These are phyloP conservation scores for Camponotus vicinus DNA, from an alignment of 1,140 invertebrate genomes.

Conservation along the genomic window DNA sequence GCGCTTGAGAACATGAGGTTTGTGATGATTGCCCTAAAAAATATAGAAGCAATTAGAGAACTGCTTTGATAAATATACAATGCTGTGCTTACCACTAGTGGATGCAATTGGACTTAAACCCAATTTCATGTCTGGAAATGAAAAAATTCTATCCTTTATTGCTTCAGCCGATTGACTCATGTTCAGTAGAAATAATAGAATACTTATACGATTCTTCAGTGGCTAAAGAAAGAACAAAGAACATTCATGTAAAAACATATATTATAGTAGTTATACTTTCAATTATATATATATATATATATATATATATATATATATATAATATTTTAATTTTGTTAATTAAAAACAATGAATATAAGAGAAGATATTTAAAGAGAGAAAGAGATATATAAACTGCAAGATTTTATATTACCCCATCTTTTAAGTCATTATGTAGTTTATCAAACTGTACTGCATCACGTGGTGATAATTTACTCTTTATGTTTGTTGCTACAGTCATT, in stretches of 20 bases:
- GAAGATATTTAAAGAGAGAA: not conserved
- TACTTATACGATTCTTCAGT: slow-evolving; percentile 79
- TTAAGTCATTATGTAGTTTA: slow-evolving; percentile 83
- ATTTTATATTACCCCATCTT: slow-evolving; percentile 79
- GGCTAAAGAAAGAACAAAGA: slow-evolving; percentile 70
- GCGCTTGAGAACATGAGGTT: slow-evolving; percentile 69
- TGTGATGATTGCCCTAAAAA: slow-evolving; percentile 78
- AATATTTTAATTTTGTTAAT: not conserved
- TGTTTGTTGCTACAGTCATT: slow-evolving; percentile 78
- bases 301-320: too few species aligned
- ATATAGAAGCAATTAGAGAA: slow-evolving; percentile 54
- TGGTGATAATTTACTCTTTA: slow-evolving; percentile 81
- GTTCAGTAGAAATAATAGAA: slow-evolving; percentile 80
- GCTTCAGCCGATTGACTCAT: slow-evolving; percentile 78
- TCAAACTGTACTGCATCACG: slow-evolving; percentile 81
- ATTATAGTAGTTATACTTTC: not conserved
- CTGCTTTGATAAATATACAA: not conserved
- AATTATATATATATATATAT: slow-evolving; percentile 13
- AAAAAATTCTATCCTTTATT: slow-evolving; percentile 77
- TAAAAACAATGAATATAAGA: not conserved
- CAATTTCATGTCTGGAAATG: slow-evolving; percentile 80
- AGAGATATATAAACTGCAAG: not conserved
- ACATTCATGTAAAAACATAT: not conserved
- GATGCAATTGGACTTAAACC: slow-evolving; percentile 79
- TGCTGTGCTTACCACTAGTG: slow-evolving; percentile 78